Base-by-base conservation (phyloP, 2,797 vertebrate species). In the Heterohyrax brucei region DNA sequence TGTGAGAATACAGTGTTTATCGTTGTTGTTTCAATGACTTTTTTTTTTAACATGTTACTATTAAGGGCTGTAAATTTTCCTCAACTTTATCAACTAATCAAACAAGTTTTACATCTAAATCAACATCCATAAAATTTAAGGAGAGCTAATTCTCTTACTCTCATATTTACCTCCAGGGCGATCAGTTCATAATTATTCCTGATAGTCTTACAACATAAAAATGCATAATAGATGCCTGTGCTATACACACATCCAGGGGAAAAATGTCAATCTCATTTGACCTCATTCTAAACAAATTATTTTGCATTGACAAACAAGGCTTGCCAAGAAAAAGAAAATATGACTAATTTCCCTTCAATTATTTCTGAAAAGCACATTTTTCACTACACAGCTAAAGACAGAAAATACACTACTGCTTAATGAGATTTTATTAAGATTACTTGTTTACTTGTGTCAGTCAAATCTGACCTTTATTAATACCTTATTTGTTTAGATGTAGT, bases 401-500 rank as follows among this genome's bases (percentile, higher is more conserved):
- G 19, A 83, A 94, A 93, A 94, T 75, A 84, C 8, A 14, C 22
- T 88, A 70, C 10, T 8, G 19, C 12, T 62, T 95, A 95, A 75
- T 92, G 62, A 93, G 56, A 46, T 81, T 97, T 96, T 94, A 89
- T 73, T 87, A 92, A 89, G 39, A 94, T 94, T 89, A 87, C 33
- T 92, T 95, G 87, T 92, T 90, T 97, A 83, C 46, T 81, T 77
- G 9, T 95, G 68, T 59, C 94, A 95, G 77, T 96, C 87, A 89
- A 85, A 64, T 93, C 22, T 94, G 94, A 93, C 89, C 91, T 97
- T 96, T 95, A 76, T 85, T 85, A 88, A 79, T 76, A 80, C 13
- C 64, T 33, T 72, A 95, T 97, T 97, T 96, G 73, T 93, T 97
- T 96, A 95, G 86, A 95, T 91, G 50, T 79, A 89, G 26, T 91